Evolutionary conservation across 2,797 vertebrate species (phyloP).

Genomic region (Mus caroli): DNA sequence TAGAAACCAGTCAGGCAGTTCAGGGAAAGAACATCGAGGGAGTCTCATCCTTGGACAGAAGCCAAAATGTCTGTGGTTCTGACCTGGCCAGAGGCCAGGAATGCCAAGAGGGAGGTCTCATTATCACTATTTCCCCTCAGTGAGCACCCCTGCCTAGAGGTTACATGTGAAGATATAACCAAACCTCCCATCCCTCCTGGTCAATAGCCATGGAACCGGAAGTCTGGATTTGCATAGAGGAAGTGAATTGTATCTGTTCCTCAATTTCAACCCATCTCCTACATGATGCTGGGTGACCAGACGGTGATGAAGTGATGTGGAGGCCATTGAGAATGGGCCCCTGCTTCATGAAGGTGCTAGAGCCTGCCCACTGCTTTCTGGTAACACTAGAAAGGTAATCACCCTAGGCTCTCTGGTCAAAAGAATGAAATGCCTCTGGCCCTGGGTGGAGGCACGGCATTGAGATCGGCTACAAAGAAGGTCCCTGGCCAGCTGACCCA

Average conservation of each 20-base stretch:
- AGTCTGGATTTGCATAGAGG: not conserved
- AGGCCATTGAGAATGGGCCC: not conserved
- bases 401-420: not conserved
- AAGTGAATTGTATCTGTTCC: not conserved
- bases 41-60: slow-evolving; percentile 5
- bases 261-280: not conserved
- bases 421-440: not conserved
- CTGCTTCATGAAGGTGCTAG: not conserved
- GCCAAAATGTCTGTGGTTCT: not conserved
- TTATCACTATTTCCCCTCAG: too few relatives aligned
- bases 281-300: not conserved
- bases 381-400: not conserved
- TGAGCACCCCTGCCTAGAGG: not conserved
- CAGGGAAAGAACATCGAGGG: not conserved
- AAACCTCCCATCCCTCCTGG: not conserved
- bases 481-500: not conserved
- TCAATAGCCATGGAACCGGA: not conserved
- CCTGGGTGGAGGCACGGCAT: not conserved
- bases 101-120: not conserved
- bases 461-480: not conserved
- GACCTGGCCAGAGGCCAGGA: not conserved
- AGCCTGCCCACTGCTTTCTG: not conserved
- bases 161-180: not conserved
- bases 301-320: too few relatives aligned
- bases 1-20: not conserved